Evolutionary conservation across 2,113 vertebrate species (phyloP).

Genomic region (Himantopus leucocephalus): DNA sequence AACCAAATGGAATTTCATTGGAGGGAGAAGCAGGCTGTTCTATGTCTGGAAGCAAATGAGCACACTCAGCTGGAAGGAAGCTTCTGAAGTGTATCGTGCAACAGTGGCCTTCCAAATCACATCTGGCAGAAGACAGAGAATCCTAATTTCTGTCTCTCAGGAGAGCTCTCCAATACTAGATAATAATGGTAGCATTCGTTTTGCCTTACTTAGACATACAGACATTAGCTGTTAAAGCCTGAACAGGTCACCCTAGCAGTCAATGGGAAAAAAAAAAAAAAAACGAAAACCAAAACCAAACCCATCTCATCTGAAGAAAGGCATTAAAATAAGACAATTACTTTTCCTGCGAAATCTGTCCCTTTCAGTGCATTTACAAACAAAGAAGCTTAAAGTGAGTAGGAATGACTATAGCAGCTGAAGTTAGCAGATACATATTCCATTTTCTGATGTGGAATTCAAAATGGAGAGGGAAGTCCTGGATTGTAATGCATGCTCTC

Average conservation of each 20-base stretch:
- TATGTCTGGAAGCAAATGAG: not conserved
- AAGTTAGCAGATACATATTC: not conserved
- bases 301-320: not conserved
- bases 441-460: not conserved
- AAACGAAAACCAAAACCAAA: not conserved
- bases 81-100: not conserved
- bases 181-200: not conserved
- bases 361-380: not conserved
- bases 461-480: not conserved
- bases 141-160: not conserved
- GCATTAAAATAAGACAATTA: not conserved
- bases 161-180: not conserved
- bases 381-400: not conserved
- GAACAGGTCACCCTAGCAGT: accelerated
- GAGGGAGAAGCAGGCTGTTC: not conserved
- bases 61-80: not conserved
- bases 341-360: not conserved
- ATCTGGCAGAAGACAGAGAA: not conserved
- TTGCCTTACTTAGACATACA: not conserved
- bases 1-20: not conserved
- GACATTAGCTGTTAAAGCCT: not conserved
- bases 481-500: not conserved
- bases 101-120: not conserved
- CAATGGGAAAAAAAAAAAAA: not conserved
- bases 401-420: not conserved